phyloP scores from a whole-genome alignment of 37 sponge, comb jelly and placozoan species.

The Cliona cf. orientalis region DNA sequence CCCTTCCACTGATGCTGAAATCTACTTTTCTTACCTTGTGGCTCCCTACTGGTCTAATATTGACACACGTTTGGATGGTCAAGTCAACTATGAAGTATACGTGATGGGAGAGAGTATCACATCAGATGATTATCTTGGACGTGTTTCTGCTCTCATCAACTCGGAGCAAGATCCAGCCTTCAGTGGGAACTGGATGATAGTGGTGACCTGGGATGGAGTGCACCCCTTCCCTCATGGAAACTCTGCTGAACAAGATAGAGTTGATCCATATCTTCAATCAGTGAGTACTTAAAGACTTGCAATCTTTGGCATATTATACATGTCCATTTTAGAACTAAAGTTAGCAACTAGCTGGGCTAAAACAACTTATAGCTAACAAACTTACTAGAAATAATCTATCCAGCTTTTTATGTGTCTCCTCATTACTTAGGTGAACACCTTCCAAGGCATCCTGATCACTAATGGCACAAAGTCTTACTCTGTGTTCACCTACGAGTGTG shows the following conservation, averaged over 20 bases:
- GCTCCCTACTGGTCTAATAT: conserved; percentile 45
- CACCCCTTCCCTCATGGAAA: conserved; percentile 65
- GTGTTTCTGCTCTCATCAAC: conserved; percentile 13
- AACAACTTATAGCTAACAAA: too few relatives aligned
- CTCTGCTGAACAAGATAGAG: not conserved
- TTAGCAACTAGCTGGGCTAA: too few relatives aligned
- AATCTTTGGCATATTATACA: too few relatives aligned
- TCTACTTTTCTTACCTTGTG: conserved; percentile 6
- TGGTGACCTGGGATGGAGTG: conserved; percentile 37
- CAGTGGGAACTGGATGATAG: conserved; percentile 19
- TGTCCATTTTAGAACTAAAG: too few relatives aligned
- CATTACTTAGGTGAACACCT: conserved; percentile 57
- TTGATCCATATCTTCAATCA: conserved; percentile 2
- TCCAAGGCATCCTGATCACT: conserved; percentile 54
- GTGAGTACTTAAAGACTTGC: too few relatives aligned
- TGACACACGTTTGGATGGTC: conserved; percentile 12
- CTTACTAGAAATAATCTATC: too few relatives aligned
- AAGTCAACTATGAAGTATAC: conserved; percentile 10
- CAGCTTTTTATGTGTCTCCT: too few relatives aligned
- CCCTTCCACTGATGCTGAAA: not conserved
- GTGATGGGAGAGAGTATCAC: not conserved
- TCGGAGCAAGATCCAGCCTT: not conserved
- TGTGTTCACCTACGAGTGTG: conserved; percentile 54
- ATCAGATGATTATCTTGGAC: not conserved
- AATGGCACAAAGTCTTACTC: conserved; percentile 45